Evolutionary conservation across 1,140 invertebrate genomes (phyloP), one percentile per base, ranked within the genome.

Genomic region (Neodiprion virginianus): DNA sequence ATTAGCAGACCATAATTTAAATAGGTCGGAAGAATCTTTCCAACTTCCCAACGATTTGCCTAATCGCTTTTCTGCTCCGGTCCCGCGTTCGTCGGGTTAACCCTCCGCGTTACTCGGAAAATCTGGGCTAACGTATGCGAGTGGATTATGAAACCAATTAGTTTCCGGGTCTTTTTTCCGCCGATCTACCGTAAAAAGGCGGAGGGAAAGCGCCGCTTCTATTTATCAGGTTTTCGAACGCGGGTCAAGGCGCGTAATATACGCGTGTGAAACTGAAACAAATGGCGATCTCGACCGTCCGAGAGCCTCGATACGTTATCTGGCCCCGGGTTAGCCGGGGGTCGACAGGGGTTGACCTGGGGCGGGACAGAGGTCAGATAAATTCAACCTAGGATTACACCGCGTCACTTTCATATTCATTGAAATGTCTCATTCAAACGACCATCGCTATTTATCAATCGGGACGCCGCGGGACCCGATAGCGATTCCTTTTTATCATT

Each of bases 381-480:
- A 85, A 85, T 85, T 85, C 79, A 70, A 76, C 80, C 77, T 17
- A 11, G 82, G 83, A 83, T 85, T 85, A 85, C 80, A 78, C 72
- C 73, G 76, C 80, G 83, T 84, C 83, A 83, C 82, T 85, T 85
- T 84, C 82, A 84, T 85, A 85, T 85, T 85, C 82, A 83, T 83
- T 77, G 79, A 80, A 81, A 85, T 83, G 81, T 77, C 80, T 83
- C 81, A 83, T 79, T 79, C 74, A 79, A 84, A 82, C 80, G 76
- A 79, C 76, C 78, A 69, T 69, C 81, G 80, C 83, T 69, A 81
- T 82, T 82, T 83, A 76, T 83, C 74, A 76, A 79, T 82, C 80
- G 75, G 73, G 11, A 23, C 23, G 23, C 53, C 53, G 53, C n/a
- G 53, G n/a, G 4, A 1, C 28, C 28, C 28, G 28, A 40, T 40